phyloP scores from a whole-genome alignment of 2,797 vertebrate species.

The Ctenosaura bakeri region DNA sequence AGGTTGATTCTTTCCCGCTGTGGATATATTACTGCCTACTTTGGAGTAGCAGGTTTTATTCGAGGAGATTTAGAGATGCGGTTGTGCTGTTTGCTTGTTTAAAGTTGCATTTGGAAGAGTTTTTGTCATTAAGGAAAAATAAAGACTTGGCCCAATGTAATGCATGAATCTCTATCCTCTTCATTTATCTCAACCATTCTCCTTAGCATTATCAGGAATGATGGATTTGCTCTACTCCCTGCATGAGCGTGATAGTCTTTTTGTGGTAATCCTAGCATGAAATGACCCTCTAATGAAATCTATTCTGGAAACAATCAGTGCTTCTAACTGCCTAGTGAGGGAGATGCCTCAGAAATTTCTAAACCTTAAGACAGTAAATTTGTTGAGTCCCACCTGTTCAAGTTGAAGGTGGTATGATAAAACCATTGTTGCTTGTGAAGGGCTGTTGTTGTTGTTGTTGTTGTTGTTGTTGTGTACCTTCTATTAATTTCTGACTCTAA shows the following conservation, averaged over 20 bases:
- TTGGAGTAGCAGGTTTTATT: slow-evolving; percentile 26
- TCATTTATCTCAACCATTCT: slow-evolving; percentile 40
- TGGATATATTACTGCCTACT: slow-evolving; percentile 16
- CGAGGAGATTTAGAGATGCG: slow-evolving; percentile 40
- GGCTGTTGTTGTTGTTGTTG: no score
- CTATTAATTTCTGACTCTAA: no score
- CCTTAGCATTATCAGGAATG: slow-evolving; percentile 30
- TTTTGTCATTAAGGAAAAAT: slow-evolving; percentile 31
- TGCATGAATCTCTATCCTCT: neutral
- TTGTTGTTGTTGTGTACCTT: no score
- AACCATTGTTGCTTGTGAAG: no score
- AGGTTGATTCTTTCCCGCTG: slow-evolving; percentile 38
- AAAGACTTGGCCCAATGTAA: neutral
- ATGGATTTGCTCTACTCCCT: slow-evolving; percentile 48
- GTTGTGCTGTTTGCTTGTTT: neutral
- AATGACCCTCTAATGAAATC: slow-evolving; percentile 55
- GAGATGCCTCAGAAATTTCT: no score
- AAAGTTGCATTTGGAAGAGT: slow-evolving; percentile 22
- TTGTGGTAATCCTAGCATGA: slow-evolving; percentile 48
- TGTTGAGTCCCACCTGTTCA: no score
- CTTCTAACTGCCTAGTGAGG: slow-evolving; percentile 31
- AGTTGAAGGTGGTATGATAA: no score
- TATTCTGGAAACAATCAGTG: slow-evolving; percentile 41
- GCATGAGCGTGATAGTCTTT: slow-evolving; percentile 28
- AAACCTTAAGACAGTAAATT: no score